Evolutionary conservation across 1,140 invertebrate species (phyloP), one percentile per base, ranked within the genome.

Genomic region (Diabrotica undecimpunctata): DNA sequence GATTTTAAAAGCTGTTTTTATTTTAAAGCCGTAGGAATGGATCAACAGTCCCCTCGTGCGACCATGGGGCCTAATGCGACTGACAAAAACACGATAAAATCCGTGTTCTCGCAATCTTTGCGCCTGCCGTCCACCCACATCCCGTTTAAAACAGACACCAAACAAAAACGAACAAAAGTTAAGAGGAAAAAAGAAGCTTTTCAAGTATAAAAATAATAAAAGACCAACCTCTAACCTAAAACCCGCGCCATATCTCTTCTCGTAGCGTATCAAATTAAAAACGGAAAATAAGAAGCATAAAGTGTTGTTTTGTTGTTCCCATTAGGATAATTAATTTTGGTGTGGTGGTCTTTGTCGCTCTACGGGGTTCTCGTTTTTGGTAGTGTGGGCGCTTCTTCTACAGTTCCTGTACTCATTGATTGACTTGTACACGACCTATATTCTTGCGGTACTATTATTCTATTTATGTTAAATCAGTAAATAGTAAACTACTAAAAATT

Each of bases 301-400:
- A 57, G 55, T 57, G 55, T 57, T 57, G 55, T 37, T 57, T 57
- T 57, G 55, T 57, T 57, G 55, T 57, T 36, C 55, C 55, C 55
- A 57, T 57, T 57, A 38, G 11, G 55, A 57, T 57, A 57, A 57
- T 57, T 57, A 57, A 57, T 57, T 57, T 57, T 25, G 55, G 55
- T 57, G 35, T 35, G 36, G 55, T n/a, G 9, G 10, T 57, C 25
- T 13, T 7, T 57, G n/a, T 35, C 35, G 55, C 25, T 57, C 25
- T 10, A 7, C 9, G 5, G 8, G 35, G 9, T 9, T 25, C 36
- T 25, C 41, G 25, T 25, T 25, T 25, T 25, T 25, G 25, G 1
- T 25, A 25, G 25, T 25, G 25, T 4, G 25, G 25, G 25, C 25
- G 25, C 25, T 25, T 25, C 25, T 25, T 25, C 25, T 25, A 25